Evolutionary conservation across 2,888 invertebrate species (phyloP).

Genomic region (Andricus curvator): DNA sequence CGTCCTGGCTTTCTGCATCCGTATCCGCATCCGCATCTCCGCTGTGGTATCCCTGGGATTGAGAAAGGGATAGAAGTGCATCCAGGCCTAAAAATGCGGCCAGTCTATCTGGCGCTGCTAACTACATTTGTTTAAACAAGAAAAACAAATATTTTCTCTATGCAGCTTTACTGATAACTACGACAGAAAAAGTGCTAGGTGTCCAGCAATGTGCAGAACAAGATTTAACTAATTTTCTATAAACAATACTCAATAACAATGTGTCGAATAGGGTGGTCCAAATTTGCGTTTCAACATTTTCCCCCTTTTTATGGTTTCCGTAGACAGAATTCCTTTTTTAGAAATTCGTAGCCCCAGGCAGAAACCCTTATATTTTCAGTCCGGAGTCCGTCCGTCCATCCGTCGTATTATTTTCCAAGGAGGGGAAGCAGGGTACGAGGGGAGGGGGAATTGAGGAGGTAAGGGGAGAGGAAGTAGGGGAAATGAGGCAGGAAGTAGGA

Average conservation of each 20-base stretch:
- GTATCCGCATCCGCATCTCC: constrained; percentile 53
- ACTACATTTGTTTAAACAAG: constrained; percentile 63
- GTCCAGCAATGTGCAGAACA: background rate
- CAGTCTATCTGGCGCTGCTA: constrained; percentile 66
- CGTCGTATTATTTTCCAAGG: too few relatives aligned
- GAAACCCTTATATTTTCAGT: too few relatives aligned
- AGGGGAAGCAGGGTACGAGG: too few relatives aligned
- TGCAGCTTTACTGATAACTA: background rate
- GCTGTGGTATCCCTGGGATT: constrained; percentile 73
- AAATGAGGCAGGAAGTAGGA: too few relatives aligned
- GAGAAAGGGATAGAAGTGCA: constrained; percentile 75
- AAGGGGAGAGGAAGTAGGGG: too few relatives aligned
- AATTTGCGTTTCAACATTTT: too few relatives aligned
- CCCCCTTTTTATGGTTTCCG: too few relatives aligned
- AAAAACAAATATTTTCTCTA: constrained; percentile 54
- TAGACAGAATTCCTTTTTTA: too few relatives aligned
- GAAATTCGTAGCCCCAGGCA: too few relatives aligned
- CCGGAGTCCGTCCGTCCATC: too few relatives aligned
- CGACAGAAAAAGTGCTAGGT: background rate
- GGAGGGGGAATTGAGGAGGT: too few relatives aligned
- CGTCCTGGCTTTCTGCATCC: constrained; percentile 70
- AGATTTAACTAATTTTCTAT: background rate
- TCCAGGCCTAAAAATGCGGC: constrained; percentile 72
- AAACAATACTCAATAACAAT: background rate
- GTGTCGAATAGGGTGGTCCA: too few relatives aligned